Evolutionary conservation across 1,140 invertebrate species (phyloP).

Genomic region (Carcinoscorpius rotundicauda): DNA sequence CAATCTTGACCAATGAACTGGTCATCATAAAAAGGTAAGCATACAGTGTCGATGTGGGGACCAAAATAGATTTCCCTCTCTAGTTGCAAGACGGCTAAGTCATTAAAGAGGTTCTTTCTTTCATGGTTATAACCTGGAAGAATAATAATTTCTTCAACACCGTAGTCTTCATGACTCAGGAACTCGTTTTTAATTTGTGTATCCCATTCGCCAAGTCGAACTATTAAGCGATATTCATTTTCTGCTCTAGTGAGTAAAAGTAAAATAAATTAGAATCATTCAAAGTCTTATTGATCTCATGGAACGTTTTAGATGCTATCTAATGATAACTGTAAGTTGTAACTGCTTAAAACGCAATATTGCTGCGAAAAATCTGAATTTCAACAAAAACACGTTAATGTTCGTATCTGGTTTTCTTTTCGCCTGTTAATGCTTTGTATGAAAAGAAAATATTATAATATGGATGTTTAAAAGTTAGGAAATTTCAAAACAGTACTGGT

Average conservation of each 20-base stretch:
- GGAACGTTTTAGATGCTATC: too few relatives aligned
- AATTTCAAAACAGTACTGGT: too few relatives aligned
- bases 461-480: too few relatives aligned
- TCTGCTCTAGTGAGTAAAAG: neutral
- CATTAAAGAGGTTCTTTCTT: conserved; percentile 44
- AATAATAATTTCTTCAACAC: conserved; percentile 42
- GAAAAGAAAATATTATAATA: too few relatives aligned
- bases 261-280: too few relatives aligned
- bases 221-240: conserved; percentile 15
- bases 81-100: conserved; percentile 52
- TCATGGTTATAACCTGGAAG: conserved; percentile 37
- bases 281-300: too few relatives aligned
- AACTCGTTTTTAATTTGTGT: conserved; percentile 60
- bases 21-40: conserved; percentile 42
- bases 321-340: too few relatives aligned
- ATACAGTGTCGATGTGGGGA: conserved; percentile 56
- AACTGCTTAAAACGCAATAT: too few relatives aligned
- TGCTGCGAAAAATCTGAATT: too few relatives aligned
- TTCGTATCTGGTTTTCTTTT: too few relatives aligned
- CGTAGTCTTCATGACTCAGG: conserved; percentile 53
- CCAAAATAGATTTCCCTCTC: conserved; percentile 40
- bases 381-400: too few relatives aligned
- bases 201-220: conserved; percentile 58
- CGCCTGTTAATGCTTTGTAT: too few relatives aligned
- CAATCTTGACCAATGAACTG: conserved; percentile 35